Conservation (phyloP, 2,888 invertebrate genomes). For the Melinopterus prodromus region DNA sequence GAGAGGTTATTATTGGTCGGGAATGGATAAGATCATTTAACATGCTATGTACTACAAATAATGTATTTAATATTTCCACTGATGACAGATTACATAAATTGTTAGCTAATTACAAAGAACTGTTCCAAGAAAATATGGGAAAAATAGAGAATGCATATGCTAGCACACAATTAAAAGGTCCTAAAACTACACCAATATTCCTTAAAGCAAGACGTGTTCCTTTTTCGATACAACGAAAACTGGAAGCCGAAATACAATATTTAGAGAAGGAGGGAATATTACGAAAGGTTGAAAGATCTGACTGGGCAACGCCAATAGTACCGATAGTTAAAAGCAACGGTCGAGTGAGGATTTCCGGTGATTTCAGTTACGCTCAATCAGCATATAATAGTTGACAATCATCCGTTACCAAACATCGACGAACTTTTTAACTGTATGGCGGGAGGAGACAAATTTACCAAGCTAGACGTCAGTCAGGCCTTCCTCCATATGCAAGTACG, state of each 20-base stretch:
- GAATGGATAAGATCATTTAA: conserved; percentile 43
- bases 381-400: background rate
- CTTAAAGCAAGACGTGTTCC: conserved; percentile 7
- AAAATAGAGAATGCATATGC: background rate
- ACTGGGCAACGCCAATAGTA: conserved; percentile 20
- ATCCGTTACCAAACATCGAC: conserved; percentile 8
- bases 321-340: conserved; percentile 8
- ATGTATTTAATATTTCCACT: conserved; percentile 18
- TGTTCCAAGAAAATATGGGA: background rate
- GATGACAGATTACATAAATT: background rate
- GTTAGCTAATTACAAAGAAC: conserved; percentile 11
- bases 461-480: conserved; percentile 47
- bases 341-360: background rate
- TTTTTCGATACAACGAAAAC: conserved; percentile 6
- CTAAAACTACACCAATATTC: conserved; percentile 7
- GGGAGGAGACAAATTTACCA: conserved; percentile 43
- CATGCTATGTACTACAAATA: conserved; percentile 35
- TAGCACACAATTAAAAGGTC: background rate
- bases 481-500: conserved; percentile 52
- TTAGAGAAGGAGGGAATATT: background rate
- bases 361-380: conserved; percentile 10
- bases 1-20: conserved; percentile 43
- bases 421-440: conserved; percentile 38
- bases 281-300: conserved; percentile 10
- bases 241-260: background rate